Base-by-base conservation (phyloP, 2,113 vertebrate species). In the Nycticebus coucang region DNA sequence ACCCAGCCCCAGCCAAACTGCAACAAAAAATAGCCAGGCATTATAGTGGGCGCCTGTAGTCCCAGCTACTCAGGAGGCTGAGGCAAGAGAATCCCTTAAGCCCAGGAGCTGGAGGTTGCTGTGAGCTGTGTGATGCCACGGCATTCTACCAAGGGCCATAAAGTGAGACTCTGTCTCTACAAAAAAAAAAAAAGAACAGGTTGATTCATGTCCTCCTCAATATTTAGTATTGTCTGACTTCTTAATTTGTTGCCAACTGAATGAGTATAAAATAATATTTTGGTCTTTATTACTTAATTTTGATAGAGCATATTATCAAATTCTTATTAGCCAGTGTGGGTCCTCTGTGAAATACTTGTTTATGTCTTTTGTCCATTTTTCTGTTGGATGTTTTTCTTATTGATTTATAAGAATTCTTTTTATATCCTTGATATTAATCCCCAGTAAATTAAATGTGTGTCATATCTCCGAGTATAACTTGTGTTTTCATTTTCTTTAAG, bases 391-490 rank as follows among this genome's bases (percentile, higher is more conserved):
- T 80, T 60, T 41, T 66, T 74, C 21, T 74, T 83, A 41, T 13
- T n/a, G 15, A 74, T 80, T 94, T 79, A 22, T 37, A 41, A 85
- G 57, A 50, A 30, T 62, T 55, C 15, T 55, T 89, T 89, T 28
- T 84, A 35, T 79, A 11, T 89, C 86, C 22, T 92, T 89, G 26
- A 85, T 74, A 87, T 53, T 82, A 82, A 87, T 96, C 26, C 66
- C 28, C 82, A 75, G 17, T 85, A 79, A 60, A 45, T 84, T 88
- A 60, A 92, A 60, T 81, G 33, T 82, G 45, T 78, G 37, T 7
- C 41, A 86, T 0, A 37, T 82, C 28, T 85, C 30, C 55, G 28
- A 35, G 18, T 80, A 11, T 74, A 35, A 37, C n/a, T 91, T 68
- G n/a, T 59, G 33, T 96, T 91, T 91, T 87, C 5, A 75, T 93